A percentile compares a stretch with the other conserved stretches of the same genome.
phyloP scores from a whole-genome alignment of 2,888 invertebrate genomes.

The Syritta pipiens region DNA sequence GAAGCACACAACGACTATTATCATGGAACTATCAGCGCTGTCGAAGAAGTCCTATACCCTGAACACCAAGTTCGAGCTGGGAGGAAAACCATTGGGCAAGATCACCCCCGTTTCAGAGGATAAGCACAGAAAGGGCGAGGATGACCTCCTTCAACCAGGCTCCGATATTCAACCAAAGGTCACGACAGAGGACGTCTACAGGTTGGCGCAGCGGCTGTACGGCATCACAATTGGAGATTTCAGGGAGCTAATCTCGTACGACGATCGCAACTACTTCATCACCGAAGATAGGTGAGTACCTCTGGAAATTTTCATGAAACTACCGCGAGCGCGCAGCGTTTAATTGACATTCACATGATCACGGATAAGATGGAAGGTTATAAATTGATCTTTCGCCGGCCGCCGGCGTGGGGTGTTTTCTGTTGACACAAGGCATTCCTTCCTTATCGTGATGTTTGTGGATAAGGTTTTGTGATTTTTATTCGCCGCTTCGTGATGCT shows the following conservation, averaged over 20 bases:
- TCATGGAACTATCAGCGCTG: conserved; percentile 75
- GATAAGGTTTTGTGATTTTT: not conserved
- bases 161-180: conserved; percentile 77
- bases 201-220: conserved; percentile 76
- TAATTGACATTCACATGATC: not conserved
- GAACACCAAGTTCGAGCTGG: conserved; percentile 75
- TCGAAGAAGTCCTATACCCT: conserved; percentile 77
- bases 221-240: conserved; percentile 77
- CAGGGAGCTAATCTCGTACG: conserved; percentile 77
- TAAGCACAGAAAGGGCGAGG: not conserved
- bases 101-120: conserved; percentile 26
- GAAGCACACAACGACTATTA: conserved; percentile 61
- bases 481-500: not conserved
- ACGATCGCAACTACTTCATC: conserved; percentile 78
- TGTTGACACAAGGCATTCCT: not conserved
- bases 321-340: not conserved
- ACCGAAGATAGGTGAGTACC: conserved; percentile 77
- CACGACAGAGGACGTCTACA: conserved; percentile 73
- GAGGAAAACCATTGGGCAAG: conserved; percentile 60
- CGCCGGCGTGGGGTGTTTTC: no score
- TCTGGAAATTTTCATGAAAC: not conserved
- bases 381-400: no score
- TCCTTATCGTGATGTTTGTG: not conserved
- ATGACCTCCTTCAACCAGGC: conserved; percentile 75
- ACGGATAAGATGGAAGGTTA: not conserved